These are phyloP conservation scores for Carabus problematicus DNA, from an alignment of 2,888 invertebrate species.

Conservation along the genomic window DNA sequence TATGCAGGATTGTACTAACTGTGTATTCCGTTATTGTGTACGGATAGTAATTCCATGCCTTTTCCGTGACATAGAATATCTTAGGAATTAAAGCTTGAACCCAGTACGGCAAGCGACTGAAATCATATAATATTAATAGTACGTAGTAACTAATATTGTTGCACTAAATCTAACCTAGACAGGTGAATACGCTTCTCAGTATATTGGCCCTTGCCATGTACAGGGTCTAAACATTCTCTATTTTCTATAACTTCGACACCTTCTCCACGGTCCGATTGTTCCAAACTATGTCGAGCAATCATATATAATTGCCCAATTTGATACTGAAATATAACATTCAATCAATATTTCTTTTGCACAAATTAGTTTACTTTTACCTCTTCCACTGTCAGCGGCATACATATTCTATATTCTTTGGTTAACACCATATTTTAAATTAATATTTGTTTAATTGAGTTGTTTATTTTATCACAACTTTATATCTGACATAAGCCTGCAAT, in stretches of 20 bases:
- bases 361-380: conserved; percentile 69
- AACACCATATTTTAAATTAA: conserved; percentile 71
- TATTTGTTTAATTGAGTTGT: background rate
- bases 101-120: conserved; percentile 89
- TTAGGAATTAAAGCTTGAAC: conserved; percentile 85
- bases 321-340: conserved; percentile 68
- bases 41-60: conserved; percentile 95
- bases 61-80: conserved; percentile 92
- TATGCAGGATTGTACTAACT: conserved; percentile 63
- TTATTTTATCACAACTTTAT: conserved; percentile 10
- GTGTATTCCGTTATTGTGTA: conserved; percentile 85
- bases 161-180: conserved; percentile 70
- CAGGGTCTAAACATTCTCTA: conserved; percentile 77
- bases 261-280: conserved; percentile 88
- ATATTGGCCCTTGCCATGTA: conserved; percentile 83
- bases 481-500: conserved; percentile 3
- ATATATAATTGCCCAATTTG: conserved; percentile 91
- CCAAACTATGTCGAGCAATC: conserved; percentile 92
- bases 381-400: conserved; percentile 91
- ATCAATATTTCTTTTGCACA: conserved; percentile 15
- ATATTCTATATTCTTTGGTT: conserved; percentile 88
- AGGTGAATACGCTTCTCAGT: conserved; percentile 92
- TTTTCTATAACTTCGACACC: conserved; percentile 92
- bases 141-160: conserved; percentile 1
- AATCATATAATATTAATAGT: conserved; percentile 53